Base-by-base conservation (phyloP, 2,888 invertebrate species). In the Cantharis rustica region DNA sequence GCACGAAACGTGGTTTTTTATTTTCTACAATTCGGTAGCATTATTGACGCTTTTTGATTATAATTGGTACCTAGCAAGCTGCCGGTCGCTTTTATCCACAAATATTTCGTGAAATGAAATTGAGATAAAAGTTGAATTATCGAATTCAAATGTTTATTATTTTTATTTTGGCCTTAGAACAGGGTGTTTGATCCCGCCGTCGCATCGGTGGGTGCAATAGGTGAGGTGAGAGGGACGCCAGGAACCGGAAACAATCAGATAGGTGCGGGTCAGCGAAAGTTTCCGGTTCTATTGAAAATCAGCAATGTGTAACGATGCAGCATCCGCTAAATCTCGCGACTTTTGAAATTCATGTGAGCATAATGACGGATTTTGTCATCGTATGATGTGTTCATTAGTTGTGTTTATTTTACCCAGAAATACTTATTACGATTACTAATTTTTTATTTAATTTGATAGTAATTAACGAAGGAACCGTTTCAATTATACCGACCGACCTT, bases 221-320 rank as follows among this genome's bases (percentile, higher is more conserved):
- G 62, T 75, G 68, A 27, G 64, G 27, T 17, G 71, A 10, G 72
- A 17, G 61, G 62, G 62, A 27, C 71, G 69, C 27, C 15, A 63
- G 73, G 23, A 75, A 79, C 82, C 83, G 87, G 87, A 88, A 87
- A 86, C 84, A 84, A 86, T 85, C 84, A 85, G 85, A 86, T 86
- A 85, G 85, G 85, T 83, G 85, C 85, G 85, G 87, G 86, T 84
- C 86, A 86, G 87, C 85, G 86, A 87, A 87, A 88, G 86, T 88
- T 87, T 88, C 87, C 87, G 86, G 84, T 86, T 84, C 87, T 86
- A 88, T 88, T 88, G 86, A 88, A 86, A 88, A 86, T 82, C 87
- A 87, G 80, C 87, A 85, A 84, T 81, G 88, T 86, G 88, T 87
- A 86, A 88, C 88, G 86, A 82, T 84, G 77, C 87, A 87, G 86